phyloP scores from a whole-genome alignment of 2,113 vertebrate species.

The Notarius lentiginosus region DNA sequence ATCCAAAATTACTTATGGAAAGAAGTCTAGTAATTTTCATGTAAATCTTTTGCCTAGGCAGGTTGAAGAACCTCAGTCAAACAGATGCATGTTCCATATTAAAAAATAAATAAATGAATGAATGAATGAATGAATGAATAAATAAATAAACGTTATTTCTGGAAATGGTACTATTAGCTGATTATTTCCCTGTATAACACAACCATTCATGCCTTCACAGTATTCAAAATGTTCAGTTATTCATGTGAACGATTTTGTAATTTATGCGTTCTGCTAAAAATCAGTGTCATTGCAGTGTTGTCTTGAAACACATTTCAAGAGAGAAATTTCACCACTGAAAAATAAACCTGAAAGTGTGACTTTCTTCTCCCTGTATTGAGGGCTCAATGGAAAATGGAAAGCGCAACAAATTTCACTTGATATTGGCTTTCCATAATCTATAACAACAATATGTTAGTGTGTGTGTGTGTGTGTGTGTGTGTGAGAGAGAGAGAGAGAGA shows the following conservation, averaged over 20 bases:
- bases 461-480: background rate
- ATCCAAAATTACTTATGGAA: background rate
- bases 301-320: constrained; percentile 24
- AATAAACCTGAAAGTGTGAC: constrained; percentile 59
- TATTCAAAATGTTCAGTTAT: background rate
- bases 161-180: background rate
- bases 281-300: constrained; percentile 2
- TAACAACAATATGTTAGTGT: background rate
- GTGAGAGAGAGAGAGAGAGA: background rate
- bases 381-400: constrained; percentile 52
- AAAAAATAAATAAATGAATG: background rate
- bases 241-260: background rate
- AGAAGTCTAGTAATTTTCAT: background rate
- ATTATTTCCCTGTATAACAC: background rate
- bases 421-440: constrained; percentile 48
- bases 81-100: background rate
- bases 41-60: background rate
- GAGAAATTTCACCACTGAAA: constrained; percentile 44
- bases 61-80: background rate
- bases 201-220: background rate
- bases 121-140: too few relatives aligned
- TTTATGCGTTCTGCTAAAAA: background rate
- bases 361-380: constrained; percentile 56
- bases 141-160: background rate
- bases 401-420: constrained; percentile 55